Evolutionary conservation across 2,888 invertebrate species (phyloP), one percentile per base, ranked within the genome.

Genomic region (Scaptomyza cyrtandrae): DNA sequence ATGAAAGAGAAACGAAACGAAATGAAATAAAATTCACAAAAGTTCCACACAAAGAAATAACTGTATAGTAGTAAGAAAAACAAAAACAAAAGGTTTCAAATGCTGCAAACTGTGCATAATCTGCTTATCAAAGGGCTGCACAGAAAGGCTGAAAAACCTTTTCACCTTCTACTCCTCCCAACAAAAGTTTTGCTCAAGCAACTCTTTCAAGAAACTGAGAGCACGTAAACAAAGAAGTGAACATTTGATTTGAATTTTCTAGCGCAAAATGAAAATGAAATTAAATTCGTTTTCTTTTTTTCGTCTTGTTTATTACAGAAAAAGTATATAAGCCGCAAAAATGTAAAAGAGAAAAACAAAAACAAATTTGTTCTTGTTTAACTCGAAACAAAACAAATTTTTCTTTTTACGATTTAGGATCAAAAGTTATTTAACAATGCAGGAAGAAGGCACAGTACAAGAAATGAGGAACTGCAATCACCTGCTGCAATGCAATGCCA

Each of bases 181-280:
- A 16, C 19, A 24, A 46, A 41, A 49, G 31, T 48, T 50, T 50
- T 45, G 6, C 54, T 4, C 43, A n/a, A 37, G 33, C 59, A 53
- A 54, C 37, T 59, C 46, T 71, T 71, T 55, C 37, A 44, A 57
- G 50, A 67, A 76, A 70, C 58, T 69, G 62, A 78, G 78, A 71
- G 39, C 49, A 65, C 48, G 66, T 78, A 69, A 80, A 69, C 69
- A 82, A 79, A 62, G 64, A 70, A 69, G 81, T 72, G 75, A 67
- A 86, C 69, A 83, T 78, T 81, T 74, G 70, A 85, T 84, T 85
- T 81, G 60, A 71, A 76, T 78, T 74, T 75, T 71, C 41, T 56
- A 56, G 44, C 44, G 24, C 57, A 50, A 59, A 63, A 72, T 66
- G 66, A 73, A 83, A 81, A 71, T 65, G 16, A 79, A 82, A 85